Conservation (phyloP, 2,888 invertebrate genomes). For the Dione juno region DNA sequence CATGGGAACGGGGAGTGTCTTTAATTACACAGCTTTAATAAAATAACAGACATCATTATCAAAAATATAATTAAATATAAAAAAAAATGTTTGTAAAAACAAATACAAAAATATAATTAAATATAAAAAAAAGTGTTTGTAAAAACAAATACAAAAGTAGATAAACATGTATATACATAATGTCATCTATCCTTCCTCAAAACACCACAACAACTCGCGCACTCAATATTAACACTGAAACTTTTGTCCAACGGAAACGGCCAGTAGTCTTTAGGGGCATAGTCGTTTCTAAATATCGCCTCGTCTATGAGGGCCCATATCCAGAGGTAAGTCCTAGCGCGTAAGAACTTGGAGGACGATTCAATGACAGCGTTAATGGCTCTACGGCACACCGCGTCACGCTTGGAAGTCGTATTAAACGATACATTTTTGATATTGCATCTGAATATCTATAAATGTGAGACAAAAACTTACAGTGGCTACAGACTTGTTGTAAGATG, state of each 20-base stretch:
- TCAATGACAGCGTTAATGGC: conserved; percentile 64
- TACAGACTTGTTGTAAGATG: too few species aligned
- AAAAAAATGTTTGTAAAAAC: not conserved
- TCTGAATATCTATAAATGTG: conserved; percentile 61
- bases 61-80: too few species aligned
- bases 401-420: conserved; percentile 59
- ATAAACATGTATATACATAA: not conserved
- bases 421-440: conserved; percentile 68
- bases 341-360: conserved; percentile 55
- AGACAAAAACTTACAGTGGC: too few species aligned
- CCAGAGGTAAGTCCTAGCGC: conserved; percentile 64
- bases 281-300: conserved; percentile 56
- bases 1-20: too few species aligned
- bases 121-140: not conserved
- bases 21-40: too few species aligned
- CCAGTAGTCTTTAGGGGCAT: conserved; percentile 61
- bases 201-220: conserved; percentile 28
- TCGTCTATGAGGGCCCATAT: conserved; percentile 59
- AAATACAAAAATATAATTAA: conserved; percentile 2
- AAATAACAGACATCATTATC: too few species aligned
- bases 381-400: conserved; percentile 62
- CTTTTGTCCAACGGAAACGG: conserved; percentile 49
- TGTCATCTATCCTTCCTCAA: conserved; percentile 9
- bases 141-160: conserved; percentile 4
- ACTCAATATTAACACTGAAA: conserved; percentile 40